Evolutionary conservation across 2,888 invertebrate genomes (phyloP).

Genomic region (Uropetala carovei): DNA sequence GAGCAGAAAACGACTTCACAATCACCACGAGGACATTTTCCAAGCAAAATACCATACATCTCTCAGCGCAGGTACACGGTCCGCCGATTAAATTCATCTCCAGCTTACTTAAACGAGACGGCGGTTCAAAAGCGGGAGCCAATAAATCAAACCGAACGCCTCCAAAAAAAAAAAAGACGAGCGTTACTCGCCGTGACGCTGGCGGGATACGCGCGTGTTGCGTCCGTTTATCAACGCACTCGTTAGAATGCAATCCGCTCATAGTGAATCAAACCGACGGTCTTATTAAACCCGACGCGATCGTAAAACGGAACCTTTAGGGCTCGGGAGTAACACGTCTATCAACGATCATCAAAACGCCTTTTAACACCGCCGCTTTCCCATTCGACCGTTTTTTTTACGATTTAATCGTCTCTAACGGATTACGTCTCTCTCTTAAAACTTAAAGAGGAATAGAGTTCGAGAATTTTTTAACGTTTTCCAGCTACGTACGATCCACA

Average conservation of each 20-base stretch:
- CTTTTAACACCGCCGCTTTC: not conserved
- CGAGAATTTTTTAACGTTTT: not conserved
- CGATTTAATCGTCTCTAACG: not conserved
- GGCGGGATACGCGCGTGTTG: not conserved
- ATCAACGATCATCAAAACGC: not conserved
- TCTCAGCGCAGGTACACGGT: not conserved
- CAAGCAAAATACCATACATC: not conserved
- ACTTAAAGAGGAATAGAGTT: not conserved
- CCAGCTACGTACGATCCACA: not conserved
- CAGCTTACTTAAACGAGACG: not conserved
- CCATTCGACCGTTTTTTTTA: not conserved
- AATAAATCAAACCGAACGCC: conserved; percentile 45
- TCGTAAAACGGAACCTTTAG: not conserved
- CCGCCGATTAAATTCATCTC: not conserved
- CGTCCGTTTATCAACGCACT: conserved; percentile 23
- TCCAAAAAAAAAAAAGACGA: conserved; percentile 7
- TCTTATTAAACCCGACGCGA: not conserved
- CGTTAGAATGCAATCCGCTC: not conserved
- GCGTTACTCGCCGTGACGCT: not conserved
- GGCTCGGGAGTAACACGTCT: not conserved
- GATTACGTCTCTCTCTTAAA: not conserved
- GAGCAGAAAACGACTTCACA: not conserved
- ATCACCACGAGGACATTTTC: not conserved
- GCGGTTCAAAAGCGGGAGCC: conserved; percentile 33
- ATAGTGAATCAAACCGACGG: conserved; percentile 30